Conservation (phyloP, 2,888 invertebrate species). For the Junonia oenone region DNA sequence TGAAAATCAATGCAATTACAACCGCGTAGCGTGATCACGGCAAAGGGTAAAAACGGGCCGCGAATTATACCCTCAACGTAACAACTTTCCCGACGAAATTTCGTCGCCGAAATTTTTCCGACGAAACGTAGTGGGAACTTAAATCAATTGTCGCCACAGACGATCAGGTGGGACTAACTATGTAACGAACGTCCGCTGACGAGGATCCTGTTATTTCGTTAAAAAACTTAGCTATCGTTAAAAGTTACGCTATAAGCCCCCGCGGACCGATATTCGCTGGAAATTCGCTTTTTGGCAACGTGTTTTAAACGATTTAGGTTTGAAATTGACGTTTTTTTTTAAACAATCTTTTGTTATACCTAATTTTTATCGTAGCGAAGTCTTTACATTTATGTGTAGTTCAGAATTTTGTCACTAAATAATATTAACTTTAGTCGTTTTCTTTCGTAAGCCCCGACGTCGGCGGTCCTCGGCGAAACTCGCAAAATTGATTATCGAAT, state of each 20-base stretch:
- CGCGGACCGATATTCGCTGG: constrained; percentile 44
- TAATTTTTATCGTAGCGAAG: not conserved
- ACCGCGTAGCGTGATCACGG: constrained; percentile 30
- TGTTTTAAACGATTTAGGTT: not conserved
- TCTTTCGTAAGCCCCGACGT: constrained; percentile 17
- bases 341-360: not conserved
- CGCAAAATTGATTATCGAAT: constrained; percentile 75
- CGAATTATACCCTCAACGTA: not conserved
- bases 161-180: constrained; percentile 53
- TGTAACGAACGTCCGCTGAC: constrained; percentile 51
- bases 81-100: not conserved
- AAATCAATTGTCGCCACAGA: constrained; percentile 29
- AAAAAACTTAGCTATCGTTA: constrained; percentile 76
- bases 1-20: constrained; percentile 72
- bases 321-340: not conserved
- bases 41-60: not conserved
- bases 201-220: constrained; percentile 74
- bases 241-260: constrained; percentile 70
- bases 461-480: constrained; percentile 36
- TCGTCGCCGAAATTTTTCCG: not conserved
- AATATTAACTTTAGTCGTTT: constrained; percentile 5
- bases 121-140: not conserved
- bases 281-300: constrained; percentile 9
- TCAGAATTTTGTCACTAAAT: not conserved
- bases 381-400: not conserved